Conservation (phyloP, 1,140 invertebrate genomes). For the Lepidurus couesii region DNA sequence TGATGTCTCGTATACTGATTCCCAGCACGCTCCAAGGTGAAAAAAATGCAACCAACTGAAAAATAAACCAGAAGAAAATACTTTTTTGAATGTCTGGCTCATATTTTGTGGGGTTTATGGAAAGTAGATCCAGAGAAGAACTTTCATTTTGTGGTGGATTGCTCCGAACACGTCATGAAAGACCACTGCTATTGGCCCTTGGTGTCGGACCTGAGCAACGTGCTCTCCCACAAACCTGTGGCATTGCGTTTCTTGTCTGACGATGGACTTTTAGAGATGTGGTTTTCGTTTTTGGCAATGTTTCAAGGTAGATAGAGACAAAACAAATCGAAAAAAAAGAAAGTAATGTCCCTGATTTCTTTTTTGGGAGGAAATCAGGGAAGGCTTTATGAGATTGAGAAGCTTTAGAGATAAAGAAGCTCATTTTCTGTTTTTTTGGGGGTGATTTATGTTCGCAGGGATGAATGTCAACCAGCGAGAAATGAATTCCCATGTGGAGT, state of each 20-base stretch:
- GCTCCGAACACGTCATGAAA: constrained; percentile 83
- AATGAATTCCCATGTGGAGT: constrained; percentile 85
- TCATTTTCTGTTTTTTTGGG: background rate
- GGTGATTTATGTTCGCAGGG: constrained; percentile 50
- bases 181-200: constrained; percentile 97
- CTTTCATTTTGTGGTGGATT: constrained; percentile 88
- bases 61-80: background rate
- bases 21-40: constrained; percentile 76
- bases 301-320: constrained; percentile 68
- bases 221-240: constrained; percentile 86
- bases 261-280: constrained; percentile 78
- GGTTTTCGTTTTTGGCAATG: constrained; percentile 88
- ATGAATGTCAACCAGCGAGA: constrained; percentile 94
- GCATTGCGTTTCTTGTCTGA: constrained; percentile 84
- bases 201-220: constrained; percentile 93
- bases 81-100: background rate
- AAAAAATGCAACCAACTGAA: background rate
- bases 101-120: constrained; percentile 33
- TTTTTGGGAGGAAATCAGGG: background rate
- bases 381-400: background rate
- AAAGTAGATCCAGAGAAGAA: constrained; percentile 67
- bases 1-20: constrained; percentile 87
- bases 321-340: background rate
- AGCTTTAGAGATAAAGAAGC: background rate
- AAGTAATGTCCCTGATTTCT: background rate